Conservation (phyloP, 2,888 invertebrate genomes). For the Cryptops parisi region DNA sequence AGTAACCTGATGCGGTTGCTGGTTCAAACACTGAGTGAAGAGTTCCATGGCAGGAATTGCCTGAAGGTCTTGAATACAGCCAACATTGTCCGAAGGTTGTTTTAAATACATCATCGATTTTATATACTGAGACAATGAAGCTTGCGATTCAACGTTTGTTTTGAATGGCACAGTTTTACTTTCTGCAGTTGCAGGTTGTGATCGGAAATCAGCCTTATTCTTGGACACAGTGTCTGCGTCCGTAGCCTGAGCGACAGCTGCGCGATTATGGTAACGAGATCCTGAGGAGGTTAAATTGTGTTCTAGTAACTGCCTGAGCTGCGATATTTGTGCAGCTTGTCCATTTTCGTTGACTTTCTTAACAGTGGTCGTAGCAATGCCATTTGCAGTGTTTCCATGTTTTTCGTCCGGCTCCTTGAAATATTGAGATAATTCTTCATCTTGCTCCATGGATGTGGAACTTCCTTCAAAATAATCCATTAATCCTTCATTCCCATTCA, state of each 20-base stretch:
- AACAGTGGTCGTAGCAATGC: conserved; percentile 17
- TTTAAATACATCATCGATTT: no score
- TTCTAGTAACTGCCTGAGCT: conserved; percentile 53
- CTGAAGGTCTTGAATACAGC: background rate
- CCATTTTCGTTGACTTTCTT: background rate
- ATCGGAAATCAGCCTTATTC: background rate
- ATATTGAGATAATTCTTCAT: conserved; percentile 70
- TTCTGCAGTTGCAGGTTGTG: background rate
- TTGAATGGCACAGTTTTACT: background rate
- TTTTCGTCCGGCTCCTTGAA: conserved; percentile 41
- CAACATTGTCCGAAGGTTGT: no score
- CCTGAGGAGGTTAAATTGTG: conserved; percentile 39
- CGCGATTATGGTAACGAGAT: background rate
- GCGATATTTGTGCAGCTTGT: conserved; percentile 43
- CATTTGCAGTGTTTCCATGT: conserved; percentile 16
- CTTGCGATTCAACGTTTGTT: background rate
- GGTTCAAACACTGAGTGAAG: background rate
- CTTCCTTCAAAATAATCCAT: conserved; percentile 67
- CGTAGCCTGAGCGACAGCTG: no score
- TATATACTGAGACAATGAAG: background rate
- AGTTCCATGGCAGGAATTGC: conserved; percentile 9
- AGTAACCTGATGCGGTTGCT: background rate
- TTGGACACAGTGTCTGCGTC: background rate
- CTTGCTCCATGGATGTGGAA: conserved; percentile 52
- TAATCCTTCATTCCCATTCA: conserved; percentile 43